phyloP scores from a whole-genome alignment of 1,140 invertebrate species.

The Tenebrio molitor region DNA sequence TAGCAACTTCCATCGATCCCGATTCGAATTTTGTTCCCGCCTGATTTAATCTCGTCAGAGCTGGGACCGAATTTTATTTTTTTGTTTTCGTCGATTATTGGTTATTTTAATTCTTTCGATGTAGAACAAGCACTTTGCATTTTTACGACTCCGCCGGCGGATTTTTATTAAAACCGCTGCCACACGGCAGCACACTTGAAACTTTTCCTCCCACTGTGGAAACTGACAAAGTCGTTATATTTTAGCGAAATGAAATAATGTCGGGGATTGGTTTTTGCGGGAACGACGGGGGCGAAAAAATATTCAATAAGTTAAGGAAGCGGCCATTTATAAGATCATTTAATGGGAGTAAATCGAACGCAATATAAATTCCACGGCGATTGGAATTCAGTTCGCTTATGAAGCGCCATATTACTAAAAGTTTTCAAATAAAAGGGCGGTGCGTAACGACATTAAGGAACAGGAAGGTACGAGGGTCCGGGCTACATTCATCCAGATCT shows the following conservation, averaged over 20 bases:
- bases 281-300: constrained; percentile 19
- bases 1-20: constrained; percentile 9
- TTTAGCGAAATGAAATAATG: constrained; percentile 37
- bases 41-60: not conserved
- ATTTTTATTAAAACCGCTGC: constrained; percentile 37
- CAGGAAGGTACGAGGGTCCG: constrained; percentile 1
- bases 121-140: constrained; percentile 33
- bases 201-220: constrained; percentile 6
- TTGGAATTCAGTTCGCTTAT: constrained; percentile 50
- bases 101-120: constrained; percentile 23
- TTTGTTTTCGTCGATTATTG: not conserved
- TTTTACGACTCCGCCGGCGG: constrained; percentile 9
- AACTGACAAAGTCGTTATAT: constrained; percentile 20
- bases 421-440: constrained; percentile 53
- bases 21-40: not conserved
- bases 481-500: constrained; percentile 19
- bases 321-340: constrained; percentile 40
- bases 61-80: not conserved
- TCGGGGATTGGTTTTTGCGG: constrained; percentile 31
- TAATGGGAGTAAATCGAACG: constrained; percentile 48
- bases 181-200: constrained; percentile 9
- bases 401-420: constrained; percentile 52
- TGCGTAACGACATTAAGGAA: constrained; percentile 45
- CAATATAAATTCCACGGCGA: constrained; percentile 54
- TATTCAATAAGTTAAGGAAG: constrained; percentile 38